Evolutionary conservation across 2,888 invertebrate genomes (phyloP), one percentile per base, ranked within the genome.

Genomic region (Cheiracanthium punctorium): DNA sequence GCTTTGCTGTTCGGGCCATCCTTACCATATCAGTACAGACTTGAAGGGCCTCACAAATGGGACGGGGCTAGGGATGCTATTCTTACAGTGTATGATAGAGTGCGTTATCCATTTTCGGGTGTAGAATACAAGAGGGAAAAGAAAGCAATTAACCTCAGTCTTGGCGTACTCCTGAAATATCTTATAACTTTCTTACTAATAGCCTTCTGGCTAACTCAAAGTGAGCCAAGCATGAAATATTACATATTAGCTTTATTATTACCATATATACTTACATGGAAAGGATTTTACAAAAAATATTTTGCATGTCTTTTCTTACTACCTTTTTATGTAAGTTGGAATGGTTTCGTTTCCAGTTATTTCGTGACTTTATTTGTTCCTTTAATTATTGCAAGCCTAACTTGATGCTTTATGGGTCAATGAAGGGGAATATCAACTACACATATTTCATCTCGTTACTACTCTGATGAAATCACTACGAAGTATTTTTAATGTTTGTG

Each of bases 41-140:
- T 88, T 0, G 52, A 87, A 81, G 88, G 88, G 37, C 88, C 87
- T 4, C 84, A 87, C 37, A 76, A 77, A 37, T 88, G 88, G 88
- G 43, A 74, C 14, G 84, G 84, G 4, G 88, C 88, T 14, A 77
- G 88, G 64, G 48, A 88, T 37, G 84, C 87, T 14, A 88, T 88
- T 69, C 30, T 88, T 12, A 84, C 87, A 24, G 74, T 76, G n/a
- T 20, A 79, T n/a, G 65, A 82, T 32, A 79, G 87, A 73, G 67
- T 87, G 8, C 65, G 77, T 5, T 67, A 43, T 41, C 87, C 87
- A 1, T 48, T 86, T 5, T 75, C 75, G 2, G 75, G 71, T 17
- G 71, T 48, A 48, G 14, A n/a, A 4, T 20, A 43, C 4, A 37
- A 74, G 14, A 85, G 64, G 43, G 43, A 20, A 2, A 69, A 48